These are phyloP conservation scores for Yponomeuta cagnagella DNA, from an alignment of 2,888 invertebrate species.

Conservation along the genomic window DNA sequence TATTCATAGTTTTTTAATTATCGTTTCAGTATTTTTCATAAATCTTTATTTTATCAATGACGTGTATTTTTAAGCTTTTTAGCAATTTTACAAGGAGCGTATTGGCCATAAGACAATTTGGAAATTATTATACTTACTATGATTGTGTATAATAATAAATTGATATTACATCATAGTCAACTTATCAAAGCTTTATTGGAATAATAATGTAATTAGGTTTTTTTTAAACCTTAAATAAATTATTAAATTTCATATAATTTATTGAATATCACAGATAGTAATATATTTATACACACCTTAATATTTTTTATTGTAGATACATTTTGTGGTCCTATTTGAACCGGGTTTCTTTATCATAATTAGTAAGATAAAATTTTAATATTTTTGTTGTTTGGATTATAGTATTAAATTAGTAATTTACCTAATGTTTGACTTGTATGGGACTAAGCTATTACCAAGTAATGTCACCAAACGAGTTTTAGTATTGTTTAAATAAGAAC, in stretches of 20 bases:
- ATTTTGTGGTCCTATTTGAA: constrained; percentile 43
- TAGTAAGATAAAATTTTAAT: constrained; percentile 37
- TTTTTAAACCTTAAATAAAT: neutral
- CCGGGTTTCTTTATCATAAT: constrained; percentile 39
- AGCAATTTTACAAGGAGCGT: constrained; percentile 49
- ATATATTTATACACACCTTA: neutral
- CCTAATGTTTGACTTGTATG: constrained; percentile 36
- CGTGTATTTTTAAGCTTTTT: constrained; percentile 47
- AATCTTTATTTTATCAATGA: constrained; percentile 36
- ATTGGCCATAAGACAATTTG: constrained; percentile 50
- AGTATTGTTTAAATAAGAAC: constrained; percentile 69
- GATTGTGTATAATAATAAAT: neutral
- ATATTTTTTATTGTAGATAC: neutral
- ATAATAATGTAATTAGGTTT: constrained; percentile 21
- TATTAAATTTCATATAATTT: constrained; percentile 18
- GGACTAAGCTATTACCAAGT: constrained; percentile 28
- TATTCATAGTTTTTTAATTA: constrained; percentile 34
- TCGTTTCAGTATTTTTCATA: constrained; percentile 47
- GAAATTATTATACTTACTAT: neutral
- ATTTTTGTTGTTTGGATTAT: constrained; percentile 50
- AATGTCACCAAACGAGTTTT: constrained; percentile 24
- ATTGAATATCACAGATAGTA: constrained; percentile 20
- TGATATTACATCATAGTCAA: constrained; percentile 22
- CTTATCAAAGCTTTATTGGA: constrained; percentile 44
- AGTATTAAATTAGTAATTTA: constrained; percentile 38